phyloP scores from a whole-genome alignment of 1,140 invertebrate genomes.

The Pinna nobilis region DNA sequence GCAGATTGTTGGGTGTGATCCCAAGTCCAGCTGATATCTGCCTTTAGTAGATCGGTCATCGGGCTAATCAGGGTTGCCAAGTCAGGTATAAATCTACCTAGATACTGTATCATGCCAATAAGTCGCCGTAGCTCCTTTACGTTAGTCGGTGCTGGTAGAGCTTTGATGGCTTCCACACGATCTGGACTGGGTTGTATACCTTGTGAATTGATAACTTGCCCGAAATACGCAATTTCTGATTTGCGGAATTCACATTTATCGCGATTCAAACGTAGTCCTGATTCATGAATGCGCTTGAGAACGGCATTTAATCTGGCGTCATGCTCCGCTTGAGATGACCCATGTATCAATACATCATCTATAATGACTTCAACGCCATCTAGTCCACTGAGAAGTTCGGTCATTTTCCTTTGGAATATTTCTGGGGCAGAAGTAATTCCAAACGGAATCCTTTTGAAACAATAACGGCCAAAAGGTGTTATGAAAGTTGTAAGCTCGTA shows the following conservation, averaged over 20 bases:
- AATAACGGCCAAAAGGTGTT: constrained; percentile 38
- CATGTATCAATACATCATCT: constrained; percentile 27
- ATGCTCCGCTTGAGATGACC: constrained; percentile 21
- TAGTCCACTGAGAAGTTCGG: not conserved
- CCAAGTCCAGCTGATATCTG: constrained; percentile 31
- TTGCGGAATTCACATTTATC: constrained; percentile 73
- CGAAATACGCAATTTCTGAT: constrained; percentile 42
- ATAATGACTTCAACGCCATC: constrained; percentile 25
- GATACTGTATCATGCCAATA: constrained; percentile 74
- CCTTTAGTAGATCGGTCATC: constrained; percentile 29
- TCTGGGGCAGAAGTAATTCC: constrained; percentile 42
- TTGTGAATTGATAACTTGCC: constrained; percentile 48
- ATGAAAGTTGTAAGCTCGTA: constrained; percentile 45
- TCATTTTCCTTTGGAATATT: constrained; percentile 18
- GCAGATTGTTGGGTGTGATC: constrained; percentile 5
- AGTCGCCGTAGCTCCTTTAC: constrained; percentile 68
- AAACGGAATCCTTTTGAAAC: constrained; percentile 37
- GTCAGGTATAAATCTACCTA: constrained; percentile 64
- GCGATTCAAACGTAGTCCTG: constrained; percentile 72
- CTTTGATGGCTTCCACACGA: constrained; percentile 70
- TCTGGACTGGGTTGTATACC: constrained; percentile 49
- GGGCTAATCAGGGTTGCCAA: constrained; percentile 17
- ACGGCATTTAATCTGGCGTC: constrained; percentile 9
- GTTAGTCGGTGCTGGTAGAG: constrained; percentile 66
- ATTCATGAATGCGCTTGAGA: not conserved